Percentiles rank a stretch among this genome's conserved stretches.
phyloP scores from a whole-genome alignment of 2,888 invertebrate species.

The Colostygia pectinataria region DNA sequence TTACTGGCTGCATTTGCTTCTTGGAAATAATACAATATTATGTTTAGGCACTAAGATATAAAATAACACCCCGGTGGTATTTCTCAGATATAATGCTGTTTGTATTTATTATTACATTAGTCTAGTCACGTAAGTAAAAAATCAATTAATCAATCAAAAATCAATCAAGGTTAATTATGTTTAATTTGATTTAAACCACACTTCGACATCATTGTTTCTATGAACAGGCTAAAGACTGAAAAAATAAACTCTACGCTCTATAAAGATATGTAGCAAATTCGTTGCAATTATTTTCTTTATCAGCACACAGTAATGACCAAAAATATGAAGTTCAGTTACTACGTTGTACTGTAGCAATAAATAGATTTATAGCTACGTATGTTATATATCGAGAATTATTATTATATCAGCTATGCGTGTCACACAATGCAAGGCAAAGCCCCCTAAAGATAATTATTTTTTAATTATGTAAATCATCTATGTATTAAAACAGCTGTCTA shows the following conservation, averaged over 20 bases:
- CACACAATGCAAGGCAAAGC: too few species aligned
- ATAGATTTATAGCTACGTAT: conserved; percentile 49
- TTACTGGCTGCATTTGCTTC: conserved; percentile 40
- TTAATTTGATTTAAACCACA: too few species aligned
- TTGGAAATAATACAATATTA: conserved; percentile 27
- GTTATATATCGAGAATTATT: conserved; percentile 32
- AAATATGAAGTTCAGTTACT: conserved; percentile 48
- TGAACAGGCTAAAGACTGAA: conserved; percentile 33
- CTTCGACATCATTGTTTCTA: background rate
- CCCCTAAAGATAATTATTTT: too few species aligned
- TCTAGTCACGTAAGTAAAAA: conserved; percentile 77
- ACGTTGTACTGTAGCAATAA: conserved; percentile 59
- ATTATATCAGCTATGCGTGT: too few species aligned
- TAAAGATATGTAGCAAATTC: conserved; percentile 28
- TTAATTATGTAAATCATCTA: too few species aligned
- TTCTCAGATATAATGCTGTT: conserved; percentile 35
- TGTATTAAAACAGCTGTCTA: too few species aligned
- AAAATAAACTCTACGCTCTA: conserved; percentile 45
- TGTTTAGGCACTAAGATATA: conserved; percentile 49
- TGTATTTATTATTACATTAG: conserved; percentile 57
- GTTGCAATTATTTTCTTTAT: conserved; percentile 40
- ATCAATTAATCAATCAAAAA: too few species aligned
- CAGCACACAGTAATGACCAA: conserved; percentile 50
- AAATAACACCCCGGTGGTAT: conserved; percentile 27
- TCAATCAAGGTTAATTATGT: too few species aligned